Evolutionary conservation across 2,797 vertebrate genomes (phyloP).

Genomic region (Loris lydekkerianus): DNA sequence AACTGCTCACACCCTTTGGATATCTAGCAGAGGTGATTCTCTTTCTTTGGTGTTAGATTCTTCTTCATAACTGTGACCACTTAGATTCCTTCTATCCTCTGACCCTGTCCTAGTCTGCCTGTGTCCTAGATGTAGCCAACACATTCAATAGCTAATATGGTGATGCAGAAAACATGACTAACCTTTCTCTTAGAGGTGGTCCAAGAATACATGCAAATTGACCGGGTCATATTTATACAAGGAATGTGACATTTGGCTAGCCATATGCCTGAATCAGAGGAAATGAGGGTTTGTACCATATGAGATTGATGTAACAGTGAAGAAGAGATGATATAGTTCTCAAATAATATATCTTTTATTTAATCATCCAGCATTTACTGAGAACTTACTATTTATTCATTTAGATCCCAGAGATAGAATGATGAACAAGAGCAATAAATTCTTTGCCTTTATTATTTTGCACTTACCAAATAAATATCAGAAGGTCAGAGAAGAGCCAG

Average conservation of each 20-base stretch:
- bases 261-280: conserved; percentile 29
- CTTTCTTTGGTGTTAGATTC: not conserved
- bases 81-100: not conserved
- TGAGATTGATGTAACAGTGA: not conserved
- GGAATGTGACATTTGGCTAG: not conserved
- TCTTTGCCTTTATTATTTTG: not conserved
- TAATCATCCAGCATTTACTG: not conserved
- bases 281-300: not conserved
- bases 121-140: not conserved
- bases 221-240: conserved; percentile 11
- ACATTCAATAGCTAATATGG: not conserved
- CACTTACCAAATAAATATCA: conserved; percentile 19
- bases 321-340: not conserved
- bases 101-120: not conserved
- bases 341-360: not conserved
- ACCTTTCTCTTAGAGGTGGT: not conserved
- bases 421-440: not conserved
- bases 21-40: not conserved
- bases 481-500: not conserved
- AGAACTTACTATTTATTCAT: conserved; percentile 7
- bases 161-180: not conserved
- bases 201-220: not conserved
- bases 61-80: not conserved
- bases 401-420: conserved; percentile 13
- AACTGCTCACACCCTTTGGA: not conserved